These are phyloP conservation scores for Pollenia labialis DNA, from an alignment of 2,888 invertebrate genomes.

Conservation along the genomic window DNA sequence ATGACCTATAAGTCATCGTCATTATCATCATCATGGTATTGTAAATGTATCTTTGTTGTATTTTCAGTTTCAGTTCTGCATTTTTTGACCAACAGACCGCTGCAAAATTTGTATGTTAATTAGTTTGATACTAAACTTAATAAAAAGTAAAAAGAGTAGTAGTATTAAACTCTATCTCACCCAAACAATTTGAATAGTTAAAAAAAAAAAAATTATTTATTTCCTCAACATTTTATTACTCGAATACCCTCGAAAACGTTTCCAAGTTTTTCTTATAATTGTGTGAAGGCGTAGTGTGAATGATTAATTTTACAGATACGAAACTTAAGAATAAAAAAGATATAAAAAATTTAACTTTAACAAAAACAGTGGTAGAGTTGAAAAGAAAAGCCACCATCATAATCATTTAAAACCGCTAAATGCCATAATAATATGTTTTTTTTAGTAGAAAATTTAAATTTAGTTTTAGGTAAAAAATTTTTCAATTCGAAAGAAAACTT, in stretches of 20 bases:
- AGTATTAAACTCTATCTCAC: not conserved
- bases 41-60: slow-evolving; percentile 17
- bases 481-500: slow-evolving; percentile 13
- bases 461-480: slow-evolving; percentile 13
- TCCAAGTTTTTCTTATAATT: slow-evolving; percentile 46
- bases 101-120: slow-evolving; percentile 76
- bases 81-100: slow-evolving; percentile 75
- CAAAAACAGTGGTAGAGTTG: slow-evolving; percentile 14
- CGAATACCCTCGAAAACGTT: slow-evolving; percentile 52
- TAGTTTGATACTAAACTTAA: slow-evolving; percentile 66
- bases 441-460: not conserved
- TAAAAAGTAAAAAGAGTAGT: slow-evolving; percentile 45
- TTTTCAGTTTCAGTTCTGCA: slow-evolving; percentile 58
- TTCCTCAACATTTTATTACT: slow-evolving; percentile 54
- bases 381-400: slow-evolving; percentile 29
- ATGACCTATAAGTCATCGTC: slow-evolving; percentile 66
- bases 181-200: slow-evolving; percentile 36
- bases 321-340: slow-evolving; percentile 27
- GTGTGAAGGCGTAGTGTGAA: slow-evolving; percentile 76
- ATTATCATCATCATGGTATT: slow-evolving; percentile 9
- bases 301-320: slow-evolving; percentile 78
- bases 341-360: not conserved
- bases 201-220: slow-evolving; percentile 18
- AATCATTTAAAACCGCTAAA: slow-evolving; percentile 81
- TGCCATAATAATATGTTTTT: slow-evolving; percentile 79